Evolutionary conservation across 2,113 vertebrate species (phyloP), one percentile per base, ranked within the genome.

Genomic region (Peromyscus maniculatus): DNA sequence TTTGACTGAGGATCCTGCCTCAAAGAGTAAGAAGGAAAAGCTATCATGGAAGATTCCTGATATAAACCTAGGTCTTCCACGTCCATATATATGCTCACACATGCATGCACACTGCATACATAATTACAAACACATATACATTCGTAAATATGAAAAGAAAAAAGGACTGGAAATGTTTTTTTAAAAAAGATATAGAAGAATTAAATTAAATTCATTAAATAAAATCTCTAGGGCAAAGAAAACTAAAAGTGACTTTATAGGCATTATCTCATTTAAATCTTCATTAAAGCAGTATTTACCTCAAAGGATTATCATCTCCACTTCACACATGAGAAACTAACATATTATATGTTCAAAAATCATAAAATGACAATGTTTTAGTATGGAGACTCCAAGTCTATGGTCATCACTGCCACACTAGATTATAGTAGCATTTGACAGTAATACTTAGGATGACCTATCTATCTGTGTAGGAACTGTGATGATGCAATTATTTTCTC

Each of bases 241-340:
- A 95, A 80, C 36, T 79, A 1, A 13, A 93, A 80, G 94, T 89
- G 43, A 75, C 57, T 75, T 80, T 78, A 91, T 4, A 94, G 55
- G 22, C 43, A 86, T 31, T 36, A 66, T 52, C n/a, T 96, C 82
- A 95, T 52, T 86, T 92, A 88, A 92, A 94, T 72, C 5, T 43
- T 92, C 80, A 91, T 12, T 92, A 90, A 96, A 87, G 69, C 2
- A 55, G 33, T 22, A 77, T 28, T n/a, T 80, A 86, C 22, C 69
- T 89, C 74, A 93, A 97, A 91, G 28, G 33, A 57, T 1, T 82
- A 7, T 52, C 72, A 84, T 89, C 87, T 80, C 66, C 89, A 91
- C 86, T 93, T 89, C 46, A 93, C 8, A 31, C 75, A 71, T 28
- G 15, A 90, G 21, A 95, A 33, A 94, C 7, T 46, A 88, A 80